Percentiles rank a stretch among this genome's conserved stretches.
Conservation (phyloP, 2,888 invertebrate species). For the Ectobius pallidus region DNA sequence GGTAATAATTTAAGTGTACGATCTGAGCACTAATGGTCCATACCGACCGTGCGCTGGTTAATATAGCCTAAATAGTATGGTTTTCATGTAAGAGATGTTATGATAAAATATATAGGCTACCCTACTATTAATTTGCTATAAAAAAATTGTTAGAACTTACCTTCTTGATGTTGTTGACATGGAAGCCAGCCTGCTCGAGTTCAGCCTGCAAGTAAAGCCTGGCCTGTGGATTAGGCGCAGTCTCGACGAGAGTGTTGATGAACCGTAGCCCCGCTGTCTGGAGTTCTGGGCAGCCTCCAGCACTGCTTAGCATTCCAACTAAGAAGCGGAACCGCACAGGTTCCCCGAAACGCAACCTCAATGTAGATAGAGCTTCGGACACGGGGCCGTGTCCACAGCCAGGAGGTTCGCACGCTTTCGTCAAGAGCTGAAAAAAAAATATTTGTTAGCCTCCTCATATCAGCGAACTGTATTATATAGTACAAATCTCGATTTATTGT, state of each 20-base stretch:
- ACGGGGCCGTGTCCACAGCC: slow-evolving; percentile 82
- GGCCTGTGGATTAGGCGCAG: slow-evolving; percentile 75
- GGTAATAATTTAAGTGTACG: too few species aligned
- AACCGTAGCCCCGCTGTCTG: slow-evolving; percentile 83
- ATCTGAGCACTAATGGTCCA: too few species aligned
- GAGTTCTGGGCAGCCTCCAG: slow-evolving; percentile 71
- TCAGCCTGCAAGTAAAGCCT: slow-evolving; percentile 86
- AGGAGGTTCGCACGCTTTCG: slow-evolving; percentile 78
- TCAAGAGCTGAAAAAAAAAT: slow-evolving; percentile 69
- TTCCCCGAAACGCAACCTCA: slow-evolving; percentile 87
- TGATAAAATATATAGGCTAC: too few species aligned
- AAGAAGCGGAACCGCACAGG: slow-evolving; percentile 91
- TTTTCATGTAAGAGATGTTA: too few species aligned
- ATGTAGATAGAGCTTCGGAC: slow-evolving; percentile 88
- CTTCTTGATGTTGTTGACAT: slow-evolving; percentile 59
- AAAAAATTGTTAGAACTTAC: slow-evolving; percentile 47
- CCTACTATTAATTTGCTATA: too few species aligned
- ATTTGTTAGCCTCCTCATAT: too few species aligned
- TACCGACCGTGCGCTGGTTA: too few species aligned
- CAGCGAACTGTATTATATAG: too few species aligned
- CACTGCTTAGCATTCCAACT: slow-evolving; percentile 84
- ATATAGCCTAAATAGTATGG: too few species aligned
- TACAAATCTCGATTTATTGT: too few species aligned
- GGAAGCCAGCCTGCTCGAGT: slow-evolving; percentile 81
- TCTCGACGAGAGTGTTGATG: slow-evolving; percentile 81